Base-by-base conservation (phyloP, 2,113 vertebrate species). In the Sprattus sprattus region DNA sequence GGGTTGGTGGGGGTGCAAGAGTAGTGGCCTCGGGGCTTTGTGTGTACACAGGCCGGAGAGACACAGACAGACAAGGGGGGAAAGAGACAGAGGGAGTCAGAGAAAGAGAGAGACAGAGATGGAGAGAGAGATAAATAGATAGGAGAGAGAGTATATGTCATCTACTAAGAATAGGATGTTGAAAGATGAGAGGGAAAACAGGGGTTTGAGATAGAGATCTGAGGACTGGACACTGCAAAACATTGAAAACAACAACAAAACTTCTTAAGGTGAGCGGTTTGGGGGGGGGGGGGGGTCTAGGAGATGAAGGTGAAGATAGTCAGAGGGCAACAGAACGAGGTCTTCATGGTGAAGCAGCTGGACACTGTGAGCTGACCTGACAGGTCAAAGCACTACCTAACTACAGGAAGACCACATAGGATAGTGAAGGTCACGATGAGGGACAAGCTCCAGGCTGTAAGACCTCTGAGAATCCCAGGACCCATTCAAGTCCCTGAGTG, bases 221-320 rank as follows among this genome's bases (percentile, higher is more conserved):
- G 54, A 22, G 32, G 25, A 78, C 11, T 13, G 32, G 71, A 78
- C 71, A 16, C 28, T 16, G 25, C 11, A 64, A 64, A 22, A 2
- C 39, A 39, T 39, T 39, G n/a, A 78, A 75, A 78, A 78, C 71
- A 78, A 78, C 28, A 78, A 78, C 71, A 75, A 75, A 32, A 39
- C 28, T 15, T 44, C 13, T 49, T 49, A 47, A 49, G 9, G 28
- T 16, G 71, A 39, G 71, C 28, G 60, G 20, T 78, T 52, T 78
- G 47, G 47, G 47, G 57, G 25, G 49, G 87, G 57, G 47, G 47
- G 47, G 57, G 25, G 49, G 87, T 60, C 60, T 82, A 82, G 44
- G 54, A 86, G 85, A 84, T 80, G 46, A 85, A 84, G 80, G 82
- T 75, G 44, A 57, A 81, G 85, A 86, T 86, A 83, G 82, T 67